Evolutionary conservation across 2,113 vertebrate species (phyloP).

Genomic region (Papio anubis): DNA sequence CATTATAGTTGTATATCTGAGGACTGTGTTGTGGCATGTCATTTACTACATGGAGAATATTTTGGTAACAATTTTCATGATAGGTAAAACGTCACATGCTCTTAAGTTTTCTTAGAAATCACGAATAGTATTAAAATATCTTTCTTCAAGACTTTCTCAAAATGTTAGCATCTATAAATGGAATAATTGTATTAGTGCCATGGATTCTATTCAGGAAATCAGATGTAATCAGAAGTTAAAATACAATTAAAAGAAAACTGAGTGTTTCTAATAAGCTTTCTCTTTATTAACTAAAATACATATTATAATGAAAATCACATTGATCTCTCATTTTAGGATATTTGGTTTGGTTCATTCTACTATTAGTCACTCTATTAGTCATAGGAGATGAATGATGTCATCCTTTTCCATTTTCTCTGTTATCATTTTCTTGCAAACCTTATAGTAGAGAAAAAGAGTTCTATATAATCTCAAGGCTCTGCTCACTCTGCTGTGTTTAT

Average conservation of each 20-base stretch:
- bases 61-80: constrained; percentile 20
- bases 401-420: constrained; percentile 3
- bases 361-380: constrained; percentile 36
- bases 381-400: constrained; percentile 23
- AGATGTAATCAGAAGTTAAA: constrained; percentile 33
- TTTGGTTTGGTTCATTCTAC: constrained; percentile 38
- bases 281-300: constrained; percentile 7
- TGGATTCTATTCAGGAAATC: constrained; percentile 32
- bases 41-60: neutral
- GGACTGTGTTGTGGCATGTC: neutral
- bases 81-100: neutral
- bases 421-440: constrained; percentile 25
- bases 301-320: constrained; percentile 41
- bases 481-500: constrained; percentile 14
- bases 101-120: constrained; percentile 48
- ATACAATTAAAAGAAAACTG: neutral
- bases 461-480: neutral
- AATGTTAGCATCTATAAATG: constrained; percentile 10
- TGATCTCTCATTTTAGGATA: constrained; percentile 30
- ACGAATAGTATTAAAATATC: constrained; percentile 23
- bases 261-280: neutral
- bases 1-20: neutral
- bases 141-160: constrained; percentile 8
- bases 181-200: neutral
- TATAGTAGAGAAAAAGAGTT: neutral